phyloP scores from a whole-genome alignment of 2,113 vertebrate species.

The Calypte anna region DNA sequence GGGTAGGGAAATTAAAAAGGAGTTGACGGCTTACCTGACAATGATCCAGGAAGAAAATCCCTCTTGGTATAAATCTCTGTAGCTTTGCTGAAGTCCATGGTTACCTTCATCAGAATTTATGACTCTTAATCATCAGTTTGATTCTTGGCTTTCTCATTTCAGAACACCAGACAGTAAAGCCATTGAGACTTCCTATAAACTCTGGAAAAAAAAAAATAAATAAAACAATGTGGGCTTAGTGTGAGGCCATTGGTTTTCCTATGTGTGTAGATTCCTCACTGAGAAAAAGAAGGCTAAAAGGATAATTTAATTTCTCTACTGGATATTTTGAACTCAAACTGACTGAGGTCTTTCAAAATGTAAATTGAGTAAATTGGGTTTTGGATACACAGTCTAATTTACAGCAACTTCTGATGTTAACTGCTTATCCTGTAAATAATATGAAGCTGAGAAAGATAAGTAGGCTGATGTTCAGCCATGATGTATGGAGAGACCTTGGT shows the following conservation, averaged over 20 bases:
- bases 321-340: slow-evolving; percentile 22
- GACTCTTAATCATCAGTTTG: neutral
- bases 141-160: neutral
- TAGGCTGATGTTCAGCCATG: neutral
- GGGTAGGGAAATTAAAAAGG: neutral
- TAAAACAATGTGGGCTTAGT: neutral
- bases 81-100: neutral
- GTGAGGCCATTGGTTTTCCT: neutral
- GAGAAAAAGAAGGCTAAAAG: neutral
- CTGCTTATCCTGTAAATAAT: neutral
- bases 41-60: neutral
- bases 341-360: neutral
- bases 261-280: neutral
- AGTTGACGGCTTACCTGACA: neutral
- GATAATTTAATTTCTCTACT: neutral
- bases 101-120: neutral
- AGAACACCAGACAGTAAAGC: neutral
- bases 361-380: neutral
- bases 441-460: neutral
- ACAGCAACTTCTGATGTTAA: neutral
- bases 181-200: neutral
- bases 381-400: neutral
- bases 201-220: neutral
- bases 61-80: neutral
- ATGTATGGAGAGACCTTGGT: neutral